These are phyloP conservation scores for Leptopterna dolabrata DNA, from an alignment of 2,888 invertebrate species.

Conservation along the genomic window DNA sequence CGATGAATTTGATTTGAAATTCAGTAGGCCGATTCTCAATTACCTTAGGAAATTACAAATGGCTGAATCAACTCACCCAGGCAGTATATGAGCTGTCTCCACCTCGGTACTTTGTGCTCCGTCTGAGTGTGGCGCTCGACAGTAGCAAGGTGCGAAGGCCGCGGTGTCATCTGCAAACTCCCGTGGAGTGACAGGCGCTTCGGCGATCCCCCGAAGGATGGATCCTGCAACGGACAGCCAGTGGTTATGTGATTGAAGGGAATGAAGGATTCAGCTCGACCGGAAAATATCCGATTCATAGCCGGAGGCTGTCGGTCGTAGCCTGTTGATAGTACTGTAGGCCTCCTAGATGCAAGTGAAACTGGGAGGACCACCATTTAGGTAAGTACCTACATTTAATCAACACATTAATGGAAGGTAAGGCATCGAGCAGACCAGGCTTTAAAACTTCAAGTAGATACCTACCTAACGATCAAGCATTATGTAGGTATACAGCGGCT, in stretches of 20 bases:
- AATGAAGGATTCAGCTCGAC: background rate
- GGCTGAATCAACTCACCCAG: slow-evolving; percentile 67
- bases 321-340: no score
- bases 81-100: slow-evolving; percentile 84
- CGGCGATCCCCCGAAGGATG: slow-evolving; percentile 59
- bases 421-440: no score
- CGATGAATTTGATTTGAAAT: no score
- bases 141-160: slow-evolving; percentile 68
- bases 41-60: background rate
- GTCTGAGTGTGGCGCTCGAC: slow-evolving; percentile 89
- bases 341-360: no score
- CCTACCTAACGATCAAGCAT: no score
- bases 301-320: no score
- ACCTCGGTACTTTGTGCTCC: slow-evolving; percentile 77
- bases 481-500: no score
- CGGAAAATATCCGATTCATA: no score
- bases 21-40: background rate
- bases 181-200: slow-evolving; percentile 50
- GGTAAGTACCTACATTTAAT: no score
- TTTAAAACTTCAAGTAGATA: no score
- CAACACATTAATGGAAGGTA: no score
- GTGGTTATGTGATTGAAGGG: background rate
- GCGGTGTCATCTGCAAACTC: slow-evolving; percentile 62
- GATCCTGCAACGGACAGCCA: slow-evolving; percentile 61
- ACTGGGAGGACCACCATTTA: no score